These are phyloP conservation scores for Halictus ligatus DNA, from an alignment of 2,888 invertebrate genomes.

Conservation along the genomic window DNA sequence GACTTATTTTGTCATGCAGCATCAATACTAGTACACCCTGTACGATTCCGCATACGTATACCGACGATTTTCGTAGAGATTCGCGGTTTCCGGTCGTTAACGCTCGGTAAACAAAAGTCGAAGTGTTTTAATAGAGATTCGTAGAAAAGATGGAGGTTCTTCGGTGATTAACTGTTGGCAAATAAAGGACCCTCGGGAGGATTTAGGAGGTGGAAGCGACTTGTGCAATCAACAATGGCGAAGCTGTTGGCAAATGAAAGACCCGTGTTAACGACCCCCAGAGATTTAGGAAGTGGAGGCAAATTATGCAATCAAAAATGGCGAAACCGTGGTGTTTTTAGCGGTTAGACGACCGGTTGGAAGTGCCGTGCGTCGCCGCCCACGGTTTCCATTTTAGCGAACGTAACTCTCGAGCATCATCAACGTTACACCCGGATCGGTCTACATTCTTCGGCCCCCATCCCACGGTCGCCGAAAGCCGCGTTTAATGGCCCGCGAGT, in stretches of 20 bases:
- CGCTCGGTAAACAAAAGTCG: background rate
- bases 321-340: background rate
- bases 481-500: slow-evolving; percentile 45
- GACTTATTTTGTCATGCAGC: no score
- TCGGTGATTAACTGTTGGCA: background rate
- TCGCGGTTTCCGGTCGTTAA: background rate
- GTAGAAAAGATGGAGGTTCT: background rate
- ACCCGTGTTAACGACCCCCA: no score
- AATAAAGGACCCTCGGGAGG: no score
- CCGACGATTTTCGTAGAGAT: background rate
- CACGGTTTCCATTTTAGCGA: background rate
- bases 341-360: background rate
- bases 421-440: slow-evolving; percentile 3
- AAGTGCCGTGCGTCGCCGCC: no score
- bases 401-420: background rate
- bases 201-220: no score
- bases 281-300: background rate
- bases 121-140: background rate
- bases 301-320: background rate
- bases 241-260: background rate
- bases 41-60: no score
- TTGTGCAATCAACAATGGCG: no score
- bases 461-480: slow-evolving; percentile 29
- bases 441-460: slow-evolving; percentile 36
- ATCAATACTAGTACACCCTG: no score